Conservation (phyloP, 35 echinoderm and acorn worm genomes). For the Heliocidaris erythrogramma region DNA sequence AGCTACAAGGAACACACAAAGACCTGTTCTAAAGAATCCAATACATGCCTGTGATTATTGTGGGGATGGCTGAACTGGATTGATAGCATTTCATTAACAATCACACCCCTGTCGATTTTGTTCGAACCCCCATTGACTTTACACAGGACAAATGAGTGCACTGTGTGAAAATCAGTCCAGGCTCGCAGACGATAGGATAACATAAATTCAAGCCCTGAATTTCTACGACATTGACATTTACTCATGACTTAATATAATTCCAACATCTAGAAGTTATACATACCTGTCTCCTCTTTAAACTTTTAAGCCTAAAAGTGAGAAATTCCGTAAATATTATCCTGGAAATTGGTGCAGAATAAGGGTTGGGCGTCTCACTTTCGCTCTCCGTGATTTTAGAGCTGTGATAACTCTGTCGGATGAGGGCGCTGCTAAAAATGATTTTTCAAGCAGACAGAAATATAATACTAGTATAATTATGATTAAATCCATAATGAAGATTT, state of each 20-base stretch:
- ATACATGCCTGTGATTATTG: no score
- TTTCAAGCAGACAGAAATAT: neutral
- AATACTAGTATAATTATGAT: no score
- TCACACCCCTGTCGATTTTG: no score
- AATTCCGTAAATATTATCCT: conserved; percentile 18
- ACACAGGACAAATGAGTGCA: no score
- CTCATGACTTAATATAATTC: neutral
- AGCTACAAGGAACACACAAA: no score
- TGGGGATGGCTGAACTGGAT: no score
- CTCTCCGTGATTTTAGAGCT: neutral
- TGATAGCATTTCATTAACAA: no score
- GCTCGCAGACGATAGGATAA: no score
- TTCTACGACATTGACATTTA: neutral
- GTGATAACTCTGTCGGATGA: neutral
- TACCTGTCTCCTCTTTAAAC: neutral
- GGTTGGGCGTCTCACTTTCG: conserved; percentile 6
- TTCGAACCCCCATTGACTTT: no score
- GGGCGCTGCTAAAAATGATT: neutral
- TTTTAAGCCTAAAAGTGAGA: neutral
- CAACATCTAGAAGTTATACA: neutral
- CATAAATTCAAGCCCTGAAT: neutral
- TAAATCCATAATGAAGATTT: no score
- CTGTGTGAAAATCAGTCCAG: no score
- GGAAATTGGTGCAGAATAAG: neutral
- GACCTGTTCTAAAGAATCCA: no score